Percentiles rank a stretch among this genome's conserved stretches.
Conservation (phyloP, 2,888 invertebrate genomes). For the Aspidiotus destructor region DNA sequence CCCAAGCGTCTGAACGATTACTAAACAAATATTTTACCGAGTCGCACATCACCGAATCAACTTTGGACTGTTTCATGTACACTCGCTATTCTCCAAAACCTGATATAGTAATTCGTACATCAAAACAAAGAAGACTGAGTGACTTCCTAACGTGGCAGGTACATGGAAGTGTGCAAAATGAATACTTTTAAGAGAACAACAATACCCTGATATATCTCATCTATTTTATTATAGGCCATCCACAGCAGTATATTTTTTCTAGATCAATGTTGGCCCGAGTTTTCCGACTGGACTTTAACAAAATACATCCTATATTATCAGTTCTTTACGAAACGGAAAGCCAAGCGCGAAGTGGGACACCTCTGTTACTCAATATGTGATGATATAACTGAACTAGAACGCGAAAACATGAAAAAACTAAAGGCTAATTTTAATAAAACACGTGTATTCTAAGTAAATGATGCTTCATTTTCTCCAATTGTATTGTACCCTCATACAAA, state of each 20-base stretch:
- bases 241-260: conserved; percentile 8
- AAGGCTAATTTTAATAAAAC: neutral
- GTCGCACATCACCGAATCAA: neutral
- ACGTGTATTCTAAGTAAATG: neutral
- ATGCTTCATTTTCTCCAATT: neutral
- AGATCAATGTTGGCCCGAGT: conserved; percentile 19
- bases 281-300: conserved; percentile 13
- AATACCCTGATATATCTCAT: neutral
- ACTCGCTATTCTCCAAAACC: neutral
- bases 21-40: neutral
- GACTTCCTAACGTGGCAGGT: conserved; percentile 30
- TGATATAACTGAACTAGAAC: neutral
- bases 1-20: conserved; percentile 1
- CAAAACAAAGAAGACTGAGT: conserved; percentile 15
- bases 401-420: neutral
- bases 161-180: neutral
- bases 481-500: too few species aligned
- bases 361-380: neutral
- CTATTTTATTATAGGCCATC: neutral
- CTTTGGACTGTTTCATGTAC: conserved; percentile 6
- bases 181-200: neutral
- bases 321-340: neutral
- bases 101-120: conserved; percentile 13
- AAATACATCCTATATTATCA: neutral
- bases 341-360: neutral